Conservation (phyloP, 2,888 invertebrate genomes). For the Carabus problematicus region DNA sequence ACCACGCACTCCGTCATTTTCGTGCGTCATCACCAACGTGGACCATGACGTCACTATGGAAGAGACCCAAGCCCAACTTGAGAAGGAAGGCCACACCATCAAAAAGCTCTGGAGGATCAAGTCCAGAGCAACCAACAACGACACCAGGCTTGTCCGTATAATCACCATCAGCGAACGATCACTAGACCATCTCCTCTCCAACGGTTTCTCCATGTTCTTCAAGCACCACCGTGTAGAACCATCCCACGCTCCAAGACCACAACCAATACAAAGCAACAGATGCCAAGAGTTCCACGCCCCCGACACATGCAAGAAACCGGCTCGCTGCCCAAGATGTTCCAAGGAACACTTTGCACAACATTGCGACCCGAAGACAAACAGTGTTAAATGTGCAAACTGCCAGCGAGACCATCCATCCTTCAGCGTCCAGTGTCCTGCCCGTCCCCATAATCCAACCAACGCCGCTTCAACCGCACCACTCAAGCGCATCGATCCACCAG, state of each 20-base stretch:
- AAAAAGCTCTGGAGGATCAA: too few relatives aligned
- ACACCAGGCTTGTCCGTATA: too few relatives aligned
- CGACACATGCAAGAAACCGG: neutral
- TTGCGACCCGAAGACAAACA: neutral
- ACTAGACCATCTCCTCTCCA: too few relatives aligned
- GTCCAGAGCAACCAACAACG: too few relatives aligned
- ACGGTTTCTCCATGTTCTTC: too few relatives aligned
- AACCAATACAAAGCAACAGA: conserved; percentile 1
- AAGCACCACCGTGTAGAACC: neutral
- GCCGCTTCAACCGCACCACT: conserved; percentile 4
- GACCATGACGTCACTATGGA: conserved; percentile 13
- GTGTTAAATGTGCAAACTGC: conserved; percentile 1
- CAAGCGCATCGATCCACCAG: neutral
- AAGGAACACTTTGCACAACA: neutral
- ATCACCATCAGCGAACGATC: too few relatives aligned
- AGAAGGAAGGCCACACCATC: too few relatives aligned
- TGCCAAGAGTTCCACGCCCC: conserved; percentile 11
- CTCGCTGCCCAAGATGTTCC: neutral
- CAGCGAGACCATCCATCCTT: neutral
- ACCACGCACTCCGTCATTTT: neutral
- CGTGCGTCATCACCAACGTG: conserved; percentile 11
- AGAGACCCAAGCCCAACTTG: neutral
- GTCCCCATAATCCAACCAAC: neutral
- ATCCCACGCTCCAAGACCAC: conserved; percentile 6
- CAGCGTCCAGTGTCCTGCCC: neutral